Evolutionary conservation across 2,888 invertebrate genomes (phyloP), one percentile per base, ranked within the genome.

Genomic region (Meliscaeva auricollis): DNA sequence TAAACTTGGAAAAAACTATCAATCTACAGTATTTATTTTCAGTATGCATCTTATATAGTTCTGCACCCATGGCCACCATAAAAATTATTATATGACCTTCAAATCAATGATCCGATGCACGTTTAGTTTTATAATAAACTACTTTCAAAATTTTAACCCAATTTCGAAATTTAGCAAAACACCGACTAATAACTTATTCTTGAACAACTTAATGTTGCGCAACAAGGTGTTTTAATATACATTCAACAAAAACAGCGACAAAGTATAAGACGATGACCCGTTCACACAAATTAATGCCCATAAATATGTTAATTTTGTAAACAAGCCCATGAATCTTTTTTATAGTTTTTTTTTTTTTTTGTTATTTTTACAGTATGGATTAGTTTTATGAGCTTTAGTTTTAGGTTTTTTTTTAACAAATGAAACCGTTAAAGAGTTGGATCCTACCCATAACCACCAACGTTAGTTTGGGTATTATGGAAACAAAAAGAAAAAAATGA

Each of bases 261-360:
- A 70, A 64, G 3, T 13, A 0, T 1, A 2, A 58, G 66, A 50
- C 60, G 46, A 62, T 54, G 38, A 58, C 66, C 58, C 38, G 35
- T 72, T 72, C 70, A 66, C 60, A 41, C 60, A 60, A 32, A 41
- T 72, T 68, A 75, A 80, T 41, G 75, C 48, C 48, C 70, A 80
- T 79, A 46, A 76, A 84, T 76, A 84, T 84, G 80, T 30, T 68
- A 84, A 84, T 84, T 64, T 70, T 20, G n/a, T 75, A 44, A 74
- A 35, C 62, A 50, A 50, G 30, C 11, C 46, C 9, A 32, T 38
- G 9, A n/a, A 30, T 66, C 44, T 70, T 62, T 44, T 44, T 30
- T 6, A 15, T 44, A 13, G 20, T 46, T 8, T n/a, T 17, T 32
- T n/a, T 64, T 22, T 20, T 46, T 35, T 54, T 46, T 52, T 46